Percentiles rank a stretch among this genome's conserved stretches.
Conservation (phyloP, 2,113 vertebrate species). For the Serinus canaria region DNA sequence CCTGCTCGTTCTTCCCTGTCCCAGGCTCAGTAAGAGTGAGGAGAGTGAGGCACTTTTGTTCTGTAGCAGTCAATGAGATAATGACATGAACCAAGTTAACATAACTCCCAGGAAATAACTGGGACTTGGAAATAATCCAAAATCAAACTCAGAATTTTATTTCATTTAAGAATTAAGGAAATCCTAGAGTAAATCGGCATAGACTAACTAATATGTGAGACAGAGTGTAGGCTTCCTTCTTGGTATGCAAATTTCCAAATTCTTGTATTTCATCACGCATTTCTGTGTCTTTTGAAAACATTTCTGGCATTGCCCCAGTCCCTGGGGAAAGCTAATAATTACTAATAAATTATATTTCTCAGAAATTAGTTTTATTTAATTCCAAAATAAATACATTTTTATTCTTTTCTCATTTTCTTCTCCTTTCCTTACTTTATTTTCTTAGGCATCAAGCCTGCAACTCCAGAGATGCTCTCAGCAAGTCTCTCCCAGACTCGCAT, state of each 20-base stretch:
- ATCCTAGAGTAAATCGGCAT: neutral
- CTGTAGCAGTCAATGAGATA: neutral
- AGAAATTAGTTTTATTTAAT: neutral
- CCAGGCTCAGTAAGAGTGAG: neutral
- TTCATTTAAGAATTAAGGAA: neutral
- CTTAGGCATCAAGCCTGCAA: slow-evolving; percentile 60
- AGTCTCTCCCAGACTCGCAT: slow-evolving; percentile 85
- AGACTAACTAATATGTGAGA: neutral
- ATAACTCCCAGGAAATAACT: neutral
- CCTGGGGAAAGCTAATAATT: neutral
- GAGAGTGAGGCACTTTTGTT: neutral
- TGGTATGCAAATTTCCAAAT: neutral
- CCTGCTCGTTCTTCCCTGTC: neutral
- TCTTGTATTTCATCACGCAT: fast-evolving
- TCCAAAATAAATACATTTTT: neutral
- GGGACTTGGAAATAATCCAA: neutral
- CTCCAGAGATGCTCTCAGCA: slow-evolving; percentile 85
- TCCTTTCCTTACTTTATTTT: neutral
- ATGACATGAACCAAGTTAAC: neutral
- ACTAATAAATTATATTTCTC: neutral
- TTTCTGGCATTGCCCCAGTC: neutral
- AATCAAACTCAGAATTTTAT: neutral
- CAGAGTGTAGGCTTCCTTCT: neutral
- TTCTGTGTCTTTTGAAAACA: neutral
- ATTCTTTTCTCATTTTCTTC: neutral